Evolutionary conservation across 2,797 vertebrate genomes (phyloP).

Genomic region (Neostethus bicornis): DNA sequence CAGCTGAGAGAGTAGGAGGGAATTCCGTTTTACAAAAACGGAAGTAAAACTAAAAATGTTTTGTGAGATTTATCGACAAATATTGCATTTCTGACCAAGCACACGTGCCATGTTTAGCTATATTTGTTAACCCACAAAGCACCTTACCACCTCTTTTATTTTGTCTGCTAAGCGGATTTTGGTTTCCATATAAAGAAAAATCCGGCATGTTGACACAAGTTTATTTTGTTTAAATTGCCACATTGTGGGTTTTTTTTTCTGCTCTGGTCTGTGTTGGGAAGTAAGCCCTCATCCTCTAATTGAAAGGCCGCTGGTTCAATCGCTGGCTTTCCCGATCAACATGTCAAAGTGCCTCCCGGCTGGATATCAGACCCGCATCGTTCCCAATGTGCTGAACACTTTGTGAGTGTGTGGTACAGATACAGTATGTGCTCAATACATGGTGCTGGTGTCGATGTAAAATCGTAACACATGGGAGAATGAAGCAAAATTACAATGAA

Average conservation of each 20-base stretch:
- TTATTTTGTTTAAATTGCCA: not conserved
- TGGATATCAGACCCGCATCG: not conserved
- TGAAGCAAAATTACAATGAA: too few relatives aligned
- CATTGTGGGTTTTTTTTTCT: not conserved
- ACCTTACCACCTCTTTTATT: too few relatives aligned
- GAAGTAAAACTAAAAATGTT: too few relatives aligned
- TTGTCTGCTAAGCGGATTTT: too few relatives aligned
- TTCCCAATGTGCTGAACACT: not conserved
- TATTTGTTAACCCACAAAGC: too few relatives aligned
- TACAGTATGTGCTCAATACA: not conserved
- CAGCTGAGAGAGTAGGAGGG: too few relatives aligned
- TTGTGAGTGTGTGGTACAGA: not conserved
- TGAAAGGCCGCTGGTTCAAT: not conserved
- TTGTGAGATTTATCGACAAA: too few relatives aligned
- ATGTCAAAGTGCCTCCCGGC: not conserved
- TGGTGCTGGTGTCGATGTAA: not conserved
- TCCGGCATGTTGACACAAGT: too few relatives aligned
- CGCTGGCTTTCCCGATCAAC: not conserved
- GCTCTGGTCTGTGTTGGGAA: not conserved
- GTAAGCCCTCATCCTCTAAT: slow-evolving; percentile 1
- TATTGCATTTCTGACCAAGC: too few relatives aligned
- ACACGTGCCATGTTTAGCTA: too few relatives aligned
- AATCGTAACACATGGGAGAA: not conserved
- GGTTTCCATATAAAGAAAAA: too few relatives aligned
- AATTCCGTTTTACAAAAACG: too few relatives aligned